phyloP scores from a whole-genome alignment of 2,113 vertebrate genomes.

The Rhegmatorhina hoffmannsi region DNA sequence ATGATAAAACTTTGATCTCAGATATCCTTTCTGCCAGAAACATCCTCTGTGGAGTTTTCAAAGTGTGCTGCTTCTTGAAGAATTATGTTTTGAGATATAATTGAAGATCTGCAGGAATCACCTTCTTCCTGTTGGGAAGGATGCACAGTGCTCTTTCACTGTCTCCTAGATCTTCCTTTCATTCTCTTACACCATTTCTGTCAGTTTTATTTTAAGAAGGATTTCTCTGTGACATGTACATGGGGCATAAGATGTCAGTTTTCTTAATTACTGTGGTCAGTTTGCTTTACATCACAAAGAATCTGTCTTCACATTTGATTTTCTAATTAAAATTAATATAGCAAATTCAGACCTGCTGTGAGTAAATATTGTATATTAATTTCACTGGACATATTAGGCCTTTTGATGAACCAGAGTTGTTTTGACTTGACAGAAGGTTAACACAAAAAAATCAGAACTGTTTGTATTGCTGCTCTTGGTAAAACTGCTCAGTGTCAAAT shows the following conservation, averaged over 20 bases:
- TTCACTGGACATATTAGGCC: neutral
- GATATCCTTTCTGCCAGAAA: constrained; percentile 27
- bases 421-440: neutral
- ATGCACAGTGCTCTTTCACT: neutral
- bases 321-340: constrained; percentile 2
- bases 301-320: neutral
- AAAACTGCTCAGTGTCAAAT: neutral
- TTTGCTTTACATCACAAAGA: neutral
- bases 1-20: constrained; percentile 37
- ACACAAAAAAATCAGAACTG: neutral
- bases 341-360: neutral
- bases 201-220: neutral
- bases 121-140: neutral
- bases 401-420: neutral
- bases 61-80: constrained; percentile 19
- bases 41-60: constrained; percentile 7
- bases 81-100: constrained; percentile 11
- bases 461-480: neutral
- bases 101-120: constrained; percentile 27
- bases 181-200: neutral
- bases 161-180: neutral
- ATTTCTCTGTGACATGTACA: neutral
- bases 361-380: neutral
- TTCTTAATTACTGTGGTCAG: constrained; percentile 24
- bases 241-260: neutral